A percentile compares a stretch with the other conserved stretches of the same genome.
Conservation (phyloP, 2,888 invertebrate species). For the Agonopterix alstromeriana region DNA sequence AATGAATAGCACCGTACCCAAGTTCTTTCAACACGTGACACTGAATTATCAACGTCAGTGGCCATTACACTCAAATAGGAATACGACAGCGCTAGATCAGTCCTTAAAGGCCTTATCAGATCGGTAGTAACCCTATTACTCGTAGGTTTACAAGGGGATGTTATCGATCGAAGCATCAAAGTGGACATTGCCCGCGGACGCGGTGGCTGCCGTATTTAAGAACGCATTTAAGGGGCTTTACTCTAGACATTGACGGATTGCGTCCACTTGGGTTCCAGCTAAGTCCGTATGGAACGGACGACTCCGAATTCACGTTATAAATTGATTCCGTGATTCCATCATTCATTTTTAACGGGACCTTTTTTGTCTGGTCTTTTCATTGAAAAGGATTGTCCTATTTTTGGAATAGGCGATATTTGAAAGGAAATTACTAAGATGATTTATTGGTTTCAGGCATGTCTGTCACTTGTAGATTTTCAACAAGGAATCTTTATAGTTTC, state of each 20-base stretch:
- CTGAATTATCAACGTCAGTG: no score
- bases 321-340: constrained; percentile 26
- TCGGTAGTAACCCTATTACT: no score
- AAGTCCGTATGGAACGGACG: constrained; percentile 21
- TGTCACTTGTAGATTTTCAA: no score
- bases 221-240: constrained; percentile 63
- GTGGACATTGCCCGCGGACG: constrained; percentile 34
- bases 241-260: constrained; percentile 62
- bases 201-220: constrained; percentile 45
- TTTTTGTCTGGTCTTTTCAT: constrained; percentile 16
- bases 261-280: constrained; percentile 38
- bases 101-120: no score
- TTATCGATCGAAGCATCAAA: constrained; percentile 42
- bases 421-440: no score
- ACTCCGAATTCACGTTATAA: constrained; percentile 13
- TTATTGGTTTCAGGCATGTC: no score
- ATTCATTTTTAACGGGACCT: constrained; percentile 18
- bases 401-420: no score
- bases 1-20: no score
- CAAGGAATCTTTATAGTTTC: no score
- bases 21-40: no score
- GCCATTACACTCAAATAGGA: no score
- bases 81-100: no score
- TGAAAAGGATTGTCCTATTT: constrained; percentile 11
- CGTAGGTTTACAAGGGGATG: constrained; percentile 13